These are phyloP conservation scores for Platichthys stellatus DNA, from an alignment of 2,113 vertebrate genomes.

Conservation along the genomic window DNA sequence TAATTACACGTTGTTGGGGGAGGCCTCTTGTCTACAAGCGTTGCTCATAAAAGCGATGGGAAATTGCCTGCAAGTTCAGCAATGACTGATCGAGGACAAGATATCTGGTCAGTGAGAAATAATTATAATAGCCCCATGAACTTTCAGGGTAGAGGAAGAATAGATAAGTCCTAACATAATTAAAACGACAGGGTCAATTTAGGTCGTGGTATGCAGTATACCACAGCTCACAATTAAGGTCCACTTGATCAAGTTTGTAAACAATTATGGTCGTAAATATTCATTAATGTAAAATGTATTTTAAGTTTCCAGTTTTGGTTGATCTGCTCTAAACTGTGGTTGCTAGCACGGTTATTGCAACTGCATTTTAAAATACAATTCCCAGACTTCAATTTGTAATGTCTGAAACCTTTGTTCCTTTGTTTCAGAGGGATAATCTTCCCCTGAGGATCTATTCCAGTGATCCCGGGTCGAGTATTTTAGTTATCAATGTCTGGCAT, in stretches of 20 bases:
- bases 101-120: constrained; percentile 44
- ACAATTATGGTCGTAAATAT: not conserved
- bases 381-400: too few relatives aligned
- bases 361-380: too few relatives aligned
- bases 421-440: too few relatives aligned
- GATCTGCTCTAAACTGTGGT: not conserved
- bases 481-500: too few relatives aligned
- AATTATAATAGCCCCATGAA: constrained; percentile 29
- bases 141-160: constrained; percentile 32
- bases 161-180: constrained; percentile 45
- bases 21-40: not conserved
- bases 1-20: constrained; percentile 12
- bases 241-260: not conserved
- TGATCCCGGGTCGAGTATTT: too few relatives aligned
- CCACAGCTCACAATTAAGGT: constrained; percentile 17
- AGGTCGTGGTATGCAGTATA: constrained; percentile 14
- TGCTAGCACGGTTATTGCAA: not conserved
- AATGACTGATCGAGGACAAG: constrained; percentile 40
- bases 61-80: constrained; percentile 27
- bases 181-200: constrained; percentile 48
- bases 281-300: not conserved
- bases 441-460: too few relatives aligned
- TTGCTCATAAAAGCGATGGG: not conserved
- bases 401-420: too few relatives aligned
- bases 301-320: not conserved